Evolutionary conservation across 2,888 invertebrate genomes (phyloP), one percentile per base, ranked within the genome.

Genomic region (Lagria hirta): DNA sequence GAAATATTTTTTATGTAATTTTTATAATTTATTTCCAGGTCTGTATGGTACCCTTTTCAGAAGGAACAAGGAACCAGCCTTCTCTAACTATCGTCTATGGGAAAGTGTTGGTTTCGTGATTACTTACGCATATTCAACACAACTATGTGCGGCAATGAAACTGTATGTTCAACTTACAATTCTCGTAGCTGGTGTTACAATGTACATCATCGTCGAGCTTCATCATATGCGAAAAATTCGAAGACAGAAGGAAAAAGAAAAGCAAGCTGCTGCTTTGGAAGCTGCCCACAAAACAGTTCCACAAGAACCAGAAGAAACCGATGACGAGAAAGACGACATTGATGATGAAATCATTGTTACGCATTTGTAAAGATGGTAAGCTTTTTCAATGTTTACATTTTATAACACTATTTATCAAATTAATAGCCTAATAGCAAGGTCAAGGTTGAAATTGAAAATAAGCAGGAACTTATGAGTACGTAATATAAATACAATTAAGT

Each of bases 71-170:
- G 92, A 92, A 69, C 91, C 92, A 0, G 92, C 92, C 1, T 93
- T 92, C 77, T 90, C 91, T 40, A 92, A 92, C 75, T 92, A 84
- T 72, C 81, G 91, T 15, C 78, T 92, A 3, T 92, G 92, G 92
- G 92, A 93, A 71, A 88, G 88, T 35, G 82, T 85, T 2, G 93
- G 93, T 2, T 93, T 92, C 70, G 91, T 92, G 16, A 84, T 91
- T 28, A 90, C 91, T 5, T 93, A 91, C 65, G 89, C 89, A 1
- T 91, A 90, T 73, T 89, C 89, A 57, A 90, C 88, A 14, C 88
- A 88, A 59, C 75, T 91, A 14, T 91, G 91, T 71, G 87, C 89
- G 37, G 75, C 84, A 47, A 86, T 86, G 83, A 93, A 93, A 76
- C 79, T 92, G 0, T 89, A 88, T 70, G 87, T 91, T 11, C 80